phyloP scores from a whole-genome alignment of 2,113 vertebrate species.

The Microcebus griseorufus region DNA sequence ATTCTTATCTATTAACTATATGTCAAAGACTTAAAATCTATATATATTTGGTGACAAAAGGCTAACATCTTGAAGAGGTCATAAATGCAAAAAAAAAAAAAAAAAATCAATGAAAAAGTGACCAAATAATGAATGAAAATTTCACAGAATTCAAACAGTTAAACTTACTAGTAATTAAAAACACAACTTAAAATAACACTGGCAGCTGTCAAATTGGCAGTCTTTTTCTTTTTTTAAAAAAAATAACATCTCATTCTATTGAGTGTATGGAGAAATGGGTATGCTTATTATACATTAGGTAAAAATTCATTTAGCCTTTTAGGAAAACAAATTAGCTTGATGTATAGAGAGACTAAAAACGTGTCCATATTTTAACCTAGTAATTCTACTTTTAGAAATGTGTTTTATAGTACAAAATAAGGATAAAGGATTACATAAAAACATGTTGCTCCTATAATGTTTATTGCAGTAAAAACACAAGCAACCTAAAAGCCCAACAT shows the following conservation, averaged over 20 bases:
- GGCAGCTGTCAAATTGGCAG: neutral
- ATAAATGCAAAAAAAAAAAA: neutral
- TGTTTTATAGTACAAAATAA: conserved; percentile 5
- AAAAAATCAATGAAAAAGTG: neutral
- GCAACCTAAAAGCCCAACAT: neutral
- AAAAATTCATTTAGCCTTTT: conserved; percentile 27
- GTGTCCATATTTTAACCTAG: neutral
- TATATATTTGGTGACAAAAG: neutral
- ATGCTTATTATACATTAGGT: neutral
- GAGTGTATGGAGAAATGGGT: neutral
- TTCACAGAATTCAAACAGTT: neutral
- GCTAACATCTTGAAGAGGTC: neutral
- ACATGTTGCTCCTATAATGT: neutral
- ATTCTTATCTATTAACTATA: neutral
- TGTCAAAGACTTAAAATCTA: neutral
- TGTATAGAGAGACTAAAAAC: neutral
- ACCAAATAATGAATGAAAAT: neutral
- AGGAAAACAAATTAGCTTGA: neutral
- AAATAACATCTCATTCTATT: neutral
- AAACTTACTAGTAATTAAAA: conserved; percentile 38
- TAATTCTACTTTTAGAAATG: neutral
- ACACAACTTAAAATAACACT: conserved; percentile 8
- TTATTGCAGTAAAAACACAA: neutral
- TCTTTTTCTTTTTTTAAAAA: neutral
- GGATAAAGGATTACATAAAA: neutral